Conservation (phyloP, 2,113 vertebrate species). For the Bungarus multicinctus region DNA sequence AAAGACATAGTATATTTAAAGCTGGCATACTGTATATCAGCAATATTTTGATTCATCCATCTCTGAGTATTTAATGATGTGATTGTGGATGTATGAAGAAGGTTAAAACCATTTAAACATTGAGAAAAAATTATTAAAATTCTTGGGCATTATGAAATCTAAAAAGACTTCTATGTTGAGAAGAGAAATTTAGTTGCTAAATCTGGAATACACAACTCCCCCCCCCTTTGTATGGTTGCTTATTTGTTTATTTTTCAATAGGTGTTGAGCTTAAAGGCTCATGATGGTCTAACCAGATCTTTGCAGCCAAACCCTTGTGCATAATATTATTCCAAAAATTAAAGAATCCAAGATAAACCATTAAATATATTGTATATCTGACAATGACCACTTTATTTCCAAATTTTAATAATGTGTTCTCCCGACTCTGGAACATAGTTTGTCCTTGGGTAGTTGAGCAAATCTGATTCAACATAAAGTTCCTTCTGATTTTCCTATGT, state of each 20-base stretch:
- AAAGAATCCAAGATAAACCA: not conserved
- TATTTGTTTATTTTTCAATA: not conserved
- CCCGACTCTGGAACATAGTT: not conserved
- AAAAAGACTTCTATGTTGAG: not conserved
- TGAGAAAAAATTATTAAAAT: not conserved
- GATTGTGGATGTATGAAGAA: not conserved
- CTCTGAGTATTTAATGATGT: not conserved
- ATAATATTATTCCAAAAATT: not conserved
- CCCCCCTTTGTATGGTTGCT: not conserved
- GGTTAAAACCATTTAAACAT: not conserved
- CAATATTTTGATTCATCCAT: not conserved
- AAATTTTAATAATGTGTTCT: not conserved
- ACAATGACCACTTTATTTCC: not conserved
- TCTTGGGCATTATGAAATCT: not conserved
- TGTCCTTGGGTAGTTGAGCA: not conserved
- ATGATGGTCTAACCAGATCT: not conserved
- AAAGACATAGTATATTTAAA: not conserved
- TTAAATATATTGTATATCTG: not conserved
- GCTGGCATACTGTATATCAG: not conserved
- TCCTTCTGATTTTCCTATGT: not conserved
- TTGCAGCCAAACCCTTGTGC: not conserved
- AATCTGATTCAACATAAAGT: not conserved
- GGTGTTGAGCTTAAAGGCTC: not conserved
- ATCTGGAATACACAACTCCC: not conserved
- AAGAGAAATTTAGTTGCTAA: not conserved